phyloP scores from a whole-genome alignment of 2,888 invertebrate species.

The Drosophila nigricruria region DNA sequence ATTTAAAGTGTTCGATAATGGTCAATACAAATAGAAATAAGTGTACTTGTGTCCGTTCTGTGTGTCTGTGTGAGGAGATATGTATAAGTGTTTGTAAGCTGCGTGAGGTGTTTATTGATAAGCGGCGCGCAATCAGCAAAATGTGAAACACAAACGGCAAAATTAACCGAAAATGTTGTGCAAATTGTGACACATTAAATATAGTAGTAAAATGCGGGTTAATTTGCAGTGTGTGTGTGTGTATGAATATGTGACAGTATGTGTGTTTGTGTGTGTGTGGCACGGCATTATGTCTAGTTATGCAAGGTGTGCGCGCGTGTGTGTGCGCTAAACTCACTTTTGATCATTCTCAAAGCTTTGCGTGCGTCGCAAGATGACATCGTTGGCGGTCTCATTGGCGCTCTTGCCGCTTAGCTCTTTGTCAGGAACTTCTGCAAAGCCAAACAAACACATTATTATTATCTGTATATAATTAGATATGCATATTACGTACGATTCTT shows the following conservation, averaged over 20 bases:
- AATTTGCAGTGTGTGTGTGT: slow-evolving; percentile 51
- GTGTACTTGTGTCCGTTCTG: slow-evolving; percentile 25
- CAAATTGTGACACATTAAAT: slow-evolving; percentile 57
- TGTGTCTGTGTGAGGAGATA: slow-evolving; percentile 8
- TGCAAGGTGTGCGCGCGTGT: slow-evolving; percentile 22
- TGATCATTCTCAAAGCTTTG: slow-evolving; percentile 95
- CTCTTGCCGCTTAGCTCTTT: slow-evolving; percentile 84
- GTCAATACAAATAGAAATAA: slow-evolving; percentile 23
- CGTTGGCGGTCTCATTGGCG: slow-evolving; percentile 82
- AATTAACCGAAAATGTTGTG: slow-evolving; percentile 61
- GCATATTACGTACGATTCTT: slow-evolving; percentile 85
- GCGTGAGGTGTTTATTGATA: slow-evolving; percentile 47
- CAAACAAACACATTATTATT: background rate
- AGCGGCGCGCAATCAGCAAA: slow-evolving; percentile 64
- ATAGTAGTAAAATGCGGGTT: slow-evolving; percentile 64
- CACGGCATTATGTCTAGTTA: slow-evolving; percentile 64
- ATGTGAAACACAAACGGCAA: slow-evolving; percentile 72
- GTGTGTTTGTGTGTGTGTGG: slow-evolving; percentile 39
- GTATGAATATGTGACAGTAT: slow-evolving; percentile 35
- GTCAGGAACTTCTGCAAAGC: slow-evolving; percentile 87
- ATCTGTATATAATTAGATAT: background rate
- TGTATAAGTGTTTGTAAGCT: slow-evolving; percentile 32
- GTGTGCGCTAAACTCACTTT: slow-evolving; percentile 88
- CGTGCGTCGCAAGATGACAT: slow-evolving; percentile 91
- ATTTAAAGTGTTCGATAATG: slow-evolving; percentile 66